A percentile compares a stretch with the other conserved stretches of the same genome.
Evolutionary conservation across 2,888 invertebrate genomes (phyloP).

Genomic region (Leucophenga maculata): DNA sequence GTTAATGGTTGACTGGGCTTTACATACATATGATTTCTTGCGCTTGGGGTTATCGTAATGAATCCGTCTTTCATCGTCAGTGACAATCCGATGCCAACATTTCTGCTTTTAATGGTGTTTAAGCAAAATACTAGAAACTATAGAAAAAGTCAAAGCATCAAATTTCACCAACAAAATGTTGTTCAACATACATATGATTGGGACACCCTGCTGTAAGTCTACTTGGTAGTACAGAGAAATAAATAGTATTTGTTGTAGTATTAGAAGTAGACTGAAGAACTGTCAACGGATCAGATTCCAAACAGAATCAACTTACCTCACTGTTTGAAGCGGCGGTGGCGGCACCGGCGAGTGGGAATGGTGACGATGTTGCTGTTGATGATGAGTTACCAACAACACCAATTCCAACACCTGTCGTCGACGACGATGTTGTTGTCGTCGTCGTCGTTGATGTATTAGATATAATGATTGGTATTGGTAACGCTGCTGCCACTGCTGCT

Average conservation of each 20-base stretch:
- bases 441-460: conserved; percentile 43
- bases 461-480: conserved; percentile 63
- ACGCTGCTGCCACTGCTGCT: conserved; percentile 52
- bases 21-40: no score
- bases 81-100: no score
- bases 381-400: conserved; percentile 21
- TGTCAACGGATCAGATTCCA: conserved; percentile 1
- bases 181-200: no score
- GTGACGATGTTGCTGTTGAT: conserved; percentile 32
- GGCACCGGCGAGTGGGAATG: conserved; percentile 15
- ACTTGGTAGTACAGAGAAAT: conserved; percentile 56
- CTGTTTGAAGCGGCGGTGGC: conserved; percentile 46
- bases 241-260: conserved; percentile 54
- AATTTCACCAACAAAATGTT: no score
- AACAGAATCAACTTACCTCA: conserved; percentile 53
- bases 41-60: no score
- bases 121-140: no score
- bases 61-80: no score
- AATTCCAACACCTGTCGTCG: conserved; percentile 19
- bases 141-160: no score
- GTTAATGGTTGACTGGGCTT: no score
- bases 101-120: no score
- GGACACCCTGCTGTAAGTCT: no score
- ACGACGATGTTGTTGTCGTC: conserved; percentile 35
- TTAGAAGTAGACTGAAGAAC: conserved; percentile 23